phyloP scores from a whole-genome alignment of 2,113 vertebrate species.

The Amia ocellicauda region DNA sequence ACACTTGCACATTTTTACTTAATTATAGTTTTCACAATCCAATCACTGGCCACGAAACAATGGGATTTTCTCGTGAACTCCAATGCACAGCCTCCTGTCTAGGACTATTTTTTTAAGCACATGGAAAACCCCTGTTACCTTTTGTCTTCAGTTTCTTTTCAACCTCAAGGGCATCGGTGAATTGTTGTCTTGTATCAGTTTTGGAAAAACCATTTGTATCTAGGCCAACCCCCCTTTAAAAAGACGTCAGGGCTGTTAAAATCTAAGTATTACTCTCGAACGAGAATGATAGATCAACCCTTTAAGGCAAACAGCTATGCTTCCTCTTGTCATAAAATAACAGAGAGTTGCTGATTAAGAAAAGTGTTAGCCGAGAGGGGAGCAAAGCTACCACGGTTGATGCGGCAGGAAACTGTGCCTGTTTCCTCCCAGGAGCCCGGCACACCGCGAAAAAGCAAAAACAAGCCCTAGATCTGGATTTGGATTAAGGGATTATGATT shows the following conservation, averaged over 20 bases:
- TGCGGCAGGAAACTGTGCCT: conserved; percentile 54
- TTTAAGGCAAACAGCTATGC: conserved; percentile 34
- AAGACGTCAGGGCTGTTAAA: conserved; percentile 15
- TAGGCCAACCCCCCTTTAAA: conserved; percentile 6
- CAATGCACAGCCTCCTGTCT: too few relatives aligned
- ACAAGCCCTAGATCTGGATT: conserved; percentile 25
- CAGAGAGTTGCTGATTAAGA: conserved; percentile 49
- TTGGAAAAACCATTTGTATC: conserved; percentile 25
- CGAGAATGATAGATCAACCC: conserved; percentile 28
- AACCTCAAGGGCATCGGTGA: neutral
- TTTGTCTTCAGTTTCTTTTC: neutral
- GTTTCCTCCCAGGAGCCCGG: conserved; percentile 49
- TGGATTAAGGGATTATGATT: conserved; percentile 21
- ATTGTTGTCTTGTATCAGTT: conserved; percentile 12
- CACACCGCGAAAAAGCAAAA: conserved; percentile 20
- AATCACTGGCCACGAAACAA: too few relatives aligned
- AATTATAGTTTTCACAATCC: too few relatives aligned
- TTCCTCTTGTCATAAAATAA: conserved; percentile 44
- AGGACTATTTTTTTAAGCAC: too few relatives aligned
- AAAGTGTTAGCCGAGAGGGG: conserved; percentile 27
- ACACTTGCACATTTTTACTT: too few relatives aligned
- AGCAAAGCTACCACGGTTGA: conserved; percentile 28
- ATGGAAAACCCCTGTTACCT: too few relatives aligned
- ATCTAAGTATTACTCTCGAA: conserved; percentile 13
- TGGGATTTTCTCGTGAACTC: too few relatives aligned